Evolutionary conservation across 2,797 vertebrate genomes (phyloP), one percentile per base, ranked within the genome.

Genomic region (Epinephelus coioides): DNA sequence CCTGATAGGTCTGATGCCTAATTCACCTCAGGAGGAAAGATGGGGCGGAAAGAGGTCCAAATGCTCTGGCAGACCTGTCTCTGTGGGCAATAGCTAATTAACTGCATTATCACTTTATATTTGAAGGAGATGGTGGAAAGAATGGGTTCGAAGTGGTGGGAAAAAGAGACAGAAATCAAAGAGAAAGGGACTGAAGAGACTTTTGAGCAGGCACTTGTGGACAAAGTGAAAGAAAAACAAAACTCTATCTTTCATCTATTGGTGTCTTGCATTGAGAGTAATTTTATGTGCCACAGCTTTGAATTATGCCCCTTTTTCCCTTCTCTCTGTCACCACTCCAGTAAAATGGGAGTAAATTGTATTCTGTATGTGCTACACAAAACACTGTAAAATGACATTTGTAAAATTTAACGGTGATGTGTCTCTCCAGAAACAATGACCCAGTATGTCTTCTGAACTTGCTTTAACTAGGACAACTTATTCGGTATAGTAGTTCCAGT

Each of bases 1-100:
- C 57, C 65, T 19, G 55, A 65, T 75, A 61, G 15, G 25, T 64
- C 34, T 70, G 59, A 73, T 69, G 69, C 17, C 73, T 78, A 84
- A 81, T 90, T 81, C 78, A 83, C 68, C 60, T 51, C 64, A 74
- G 73, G 71, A 27, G n/a, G 56, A 69, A 69, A 8, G 47, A 74
- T 17, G 5, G 34, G 21, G 50, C 7, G 18, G 34, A 46, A 70
- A 13, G 72, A 73, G 60, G 65, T 61, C 46, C 54, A 59, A 54
- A 64, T 12, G 14, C 57, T 76, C 43, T 53, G 61, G 43, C 68
- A 25, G n/a, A 67, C 43, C 25, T 18, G 53, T 80, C 76, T 82
- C 67, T 69, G 47, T 73, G 60, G 64, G 40, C 50, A 46, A 44
- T 40, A 38, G 66, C 70, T 86, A 86, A 90, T 89, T 87, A 86